Evolutionary conservation across 1,140 invertebrate species (phyloP), one percentile per base, ranked within the genome.

Genomic region (Drosophila burlai): DNA sequence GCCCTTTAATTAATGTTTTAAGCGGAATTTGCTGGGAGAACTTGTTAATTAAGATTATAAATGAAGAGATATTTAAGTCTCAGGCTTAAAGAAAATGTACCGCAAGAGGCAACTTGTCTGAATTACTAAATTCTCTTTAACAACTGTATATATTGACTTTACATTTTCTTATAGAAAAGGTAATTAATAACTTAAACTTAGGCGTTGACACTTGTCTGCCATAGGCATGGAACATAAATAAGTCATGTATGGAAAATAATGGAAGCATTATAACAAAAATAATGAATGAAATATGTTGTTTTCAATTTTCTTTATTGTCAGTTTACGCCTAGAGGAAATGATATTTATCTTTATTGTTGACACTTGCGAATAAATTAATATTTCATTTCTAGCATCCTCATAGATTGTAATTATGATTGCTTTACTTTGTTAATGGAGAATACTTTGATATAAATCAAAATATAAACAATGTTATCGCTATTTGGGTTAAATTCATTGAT

Each of bases 331-430:
- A 15, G 34, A 38, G 52, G 34, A 38, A 38, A 38, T 9, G 34
- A 55, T 55, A 15, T 38, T 24, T 55, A 55, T 55, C 34, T 55
- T 16, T 16, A 24, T 24, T 55, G 52, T 13, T 55, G 52, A 55
- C 18, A 38, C 52, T 38, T 36, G 15, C 31, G 18, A 18, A 36
- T 36, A 36, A 54, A 54, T 54, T 16, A 55, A 24, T 38, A 55
- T 38, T 38, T 38, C 4, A 55, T 54, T 21, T 0, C 13, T 15
- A 13, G 6, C 6, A 34, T 34, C 13, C 18, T 54, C 11, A 4
- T 24, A 38, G 18, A 55, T 55, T 6, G 38, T 38, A 55, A 55
- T 24, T 24, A 38, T 10, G 18, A 55, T 38, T 38, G 8, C 21
- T 16, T 38, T 15, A 54, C 8, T 9, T 54, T 24, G 31, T 54